phyloP scores from a whole-genome alignment of 2,888 invertebrate species.

The Pseudococcus viburni region DNA sequence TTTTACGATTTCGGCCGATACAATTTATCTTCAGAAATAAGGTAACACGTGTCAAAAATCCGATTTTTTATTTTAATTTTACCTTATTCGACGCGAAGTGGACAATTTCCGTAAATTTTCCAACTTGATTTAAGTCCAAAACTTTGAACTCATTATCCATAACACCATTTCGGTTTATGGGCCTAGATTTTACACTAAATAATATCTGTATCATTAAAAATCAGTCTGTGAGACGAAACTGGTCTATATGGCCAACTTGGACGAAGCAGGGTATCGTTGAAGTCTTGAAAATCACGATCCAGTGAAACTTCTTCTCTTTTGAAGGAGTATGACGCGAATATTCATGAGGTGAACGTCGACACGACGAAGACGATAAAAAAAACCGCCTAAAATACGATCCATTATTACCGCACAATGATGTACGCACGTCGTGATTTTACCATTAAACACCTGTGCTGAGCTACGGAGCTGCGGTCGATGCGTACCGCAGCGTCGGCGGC shows the following conservation, averaged over 20 bases:
- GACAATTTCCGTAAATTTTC: not conserved
- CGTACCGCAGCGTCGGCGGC: no score
- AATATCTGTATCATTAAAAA: not conserved
- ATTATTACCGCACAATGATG: constrained; percentile 12
- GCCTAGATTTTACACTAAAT: not conserved
- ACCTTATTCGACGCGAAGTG: not conserved
- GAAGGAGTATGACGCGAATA: constrained; percentile 20
- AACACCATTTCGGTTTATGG: not conserved
- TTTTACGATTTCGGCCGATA: not conserved
- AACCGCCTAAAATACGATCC: constrained; percentile 21
- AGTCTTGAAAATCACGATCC: constrained; percentile 22
- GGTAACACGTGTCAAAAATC: not conserved
- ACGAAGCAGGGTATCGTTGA: not conserved
- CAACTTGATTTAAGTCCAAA: not conserved
- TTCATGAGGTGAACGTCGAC: constrained; percentile 23
- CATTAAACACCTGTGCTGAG: constrained; percentile 30
- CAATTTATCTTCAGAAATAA: not conserved
- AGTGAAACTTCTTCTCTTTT: constrained; percentile 37
- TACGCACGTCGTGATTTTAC: constrained; percentile 9
- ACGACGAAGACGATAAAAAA: not conserved
- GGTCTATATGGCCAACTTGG: not conserved
- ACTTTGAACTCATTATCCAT: not conserved
- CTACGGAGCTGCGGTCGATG: not conserved
- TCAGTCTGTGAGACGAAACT: not conserved
- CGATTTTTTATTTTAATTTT: not conserved